Percentiles rank a stretch among this genome's conserved stretches.
phyloP scores from a whole-genome alignment of 2,888 invertebrate genomes.

The Augiades crinisus region DNA sequence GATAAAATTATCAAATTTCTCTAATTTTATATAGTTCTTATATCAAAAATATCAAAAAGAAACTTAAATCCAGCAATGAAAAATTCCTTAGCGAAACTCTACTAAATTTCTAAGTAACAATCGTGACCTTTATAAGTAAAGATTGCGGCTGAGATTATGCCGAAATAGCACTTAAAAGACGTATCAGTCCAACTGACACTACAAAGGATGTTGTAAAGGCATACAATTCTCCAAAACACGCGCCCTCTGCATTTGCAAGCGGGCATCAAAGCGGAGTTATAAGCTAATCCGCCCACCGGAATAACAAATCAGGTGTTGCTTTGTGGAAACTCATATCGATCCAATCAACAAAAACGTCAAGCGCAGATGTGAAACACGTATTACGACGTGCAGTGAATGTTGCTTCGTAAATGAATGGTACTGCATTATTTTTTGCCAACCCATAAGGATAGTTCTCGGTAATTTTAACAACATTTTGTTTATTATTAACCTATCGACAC shows the following conservation, averaged over 20 bases:
- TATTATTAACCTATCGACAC: too few species aligned
- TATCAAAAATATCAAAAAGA: too few species aligned
- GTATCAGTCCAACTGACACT: neutral
- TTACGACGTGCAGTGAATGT: conserved; percentile 3
- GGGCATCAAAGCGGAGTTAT: conserved; percentile 1
- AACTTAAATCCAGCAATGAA: too few species aligned
- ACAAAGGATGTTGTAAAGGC: neutral
- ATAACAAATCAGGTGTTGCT: conserved; percentile 3
- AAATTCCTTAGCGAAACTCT: too few species aligned
- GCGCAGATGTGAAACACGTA: neutral
- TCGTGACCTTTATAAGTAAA: neutral
- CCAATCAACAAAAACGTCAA: conserved; percentile 1
- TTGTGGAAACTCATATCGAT: conserved; percentile 8
- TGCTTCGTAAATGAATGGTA: neutral
- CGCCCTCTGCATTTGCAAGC: conserved; percentile 5
- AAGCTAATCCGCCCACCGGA: conserved; percentile 5
- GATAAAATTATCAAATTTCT: too few species aligned
- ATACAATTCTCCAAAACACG: neutral
- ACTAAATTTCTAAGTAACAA: too few species aligned
- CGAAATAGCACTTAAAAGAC: neutral
- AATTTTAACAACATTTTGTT: too few species aligned
- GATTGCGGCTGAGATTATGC: neutral
- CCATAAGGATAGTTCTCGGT: too few species aligned
- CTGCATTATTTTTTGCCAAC: neutral
- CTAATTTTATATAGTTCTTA: neutral